A percentile compares a stretch with the other conserved stretches of the same genome.
These are phyloP conservation scores for Cephus rjabovi DNA, from an alignment of 2,888 invertebrate genomes.

Conservation along the genomic window DNA sequence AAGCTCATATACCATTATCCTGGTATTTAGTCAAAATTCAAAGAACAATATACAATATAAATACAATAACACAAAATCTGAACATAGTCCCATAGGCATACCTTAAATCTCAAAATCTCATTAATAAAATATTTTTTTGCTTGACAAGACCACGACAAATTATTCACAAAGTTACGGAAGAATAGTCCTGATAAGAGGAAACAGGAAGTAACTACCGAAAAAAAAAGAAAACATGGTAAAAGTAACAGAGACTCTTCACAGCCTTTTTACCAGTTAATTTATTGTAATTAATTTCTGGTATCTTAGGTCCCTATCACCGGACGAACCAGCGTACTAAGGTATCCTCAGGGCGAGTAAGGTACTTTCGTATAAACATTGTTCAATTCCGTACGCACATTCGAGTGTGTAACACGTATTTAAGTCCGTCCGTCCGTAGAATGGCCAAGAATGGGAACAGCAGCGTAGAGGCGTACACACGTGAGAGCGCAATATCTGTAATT, in stretches of 20 bases:
- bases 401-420: conserved; percentile 25
- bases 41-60: neutral
- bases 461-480: conserved; percentile 48
- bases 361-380: conserved; percentile 49
- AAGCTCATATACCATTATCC: neutral
- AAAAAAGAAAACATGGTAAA: neutral
- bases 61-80: neutral
- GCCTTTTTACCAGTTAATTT: conserved; percentile 65
- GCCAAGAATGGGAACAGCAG: conserved; percentile 57
- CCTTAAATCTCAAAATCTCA: neutral
- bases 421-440: conserved; percentile 43
- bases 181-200: neutral
- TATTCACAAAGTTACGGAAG: neutral
- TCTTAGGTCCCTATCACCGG: conserved; percentile 54
- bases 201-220: neutral
- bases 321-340: conserved; percentile 38
- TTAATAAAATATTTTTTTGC: neutral
- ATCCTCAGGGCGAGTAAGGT: conserved; percentile 27
- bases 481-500: conserved; percentile 61
- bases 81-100: neutral
- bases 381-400: conserved; percentile 35
- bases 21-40: neutral
- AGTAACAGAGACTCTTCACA: conserved; percentile 38
- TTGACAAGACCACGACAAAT: neutral
- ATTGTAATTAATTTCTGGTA: conserved; percentile 66